Base-by-base conservation (phyloP, 2,888 invertebrate genomes). In the Andrena fulva region DNA sequence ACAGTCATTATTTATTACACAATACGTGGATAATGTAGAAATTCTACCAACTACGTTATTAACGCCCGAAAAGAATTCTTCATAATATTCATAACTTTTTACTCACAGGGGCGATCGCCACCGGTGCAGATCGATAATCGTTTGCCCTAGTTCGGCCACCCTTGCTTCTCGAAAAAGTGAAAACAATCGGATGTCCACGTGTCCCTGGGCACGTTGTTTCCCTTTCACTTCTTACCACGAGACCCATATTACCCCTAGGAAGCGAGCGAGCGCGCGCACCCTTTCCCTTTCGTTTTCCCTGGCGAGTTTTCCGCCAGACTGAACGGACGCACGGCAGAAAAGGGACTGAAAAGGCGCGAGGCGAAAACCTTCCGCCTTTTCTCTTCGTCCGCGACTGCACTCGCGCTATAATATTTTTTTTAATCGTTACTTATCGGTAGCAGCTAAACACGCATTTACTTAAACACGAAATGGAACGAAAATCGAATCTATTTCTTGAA, bases 221-320 rank as follows among this genome's bases (percentile, higher is more conserved):
- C 85, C 84, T 84, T 85, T 85, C 85, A 75, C 84, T 84, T 80
- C 77, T 80, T 76, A 69, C 79, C 73, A 69, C 48, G 76, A 70
- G 73, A 80, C 82, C 78, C 77, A 70, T 70, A 31, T 77, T 68
- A 75, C 66, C 84, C 80, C 74, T 80, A 67, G 80, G 63, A 76
- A 72, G 42, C 75, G 64, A 56, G 10, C 56, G 56, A 56, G 27
- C 27, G 24, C 52, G 52, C 52, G 35, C 80, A 90, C 90, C 90
- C 88, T 86, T 87, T 86, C 88, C 84, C 82, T 87, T 86, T 83
- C 87, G 74, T 70, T 84, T 85, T 72, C 85, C 85, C 66, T 29
- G 63, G 42, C 16, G 72, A 42, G 63, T 77, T 86, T 85, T 85
- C 85, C 85, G 77, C 70, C 20, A 74, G 68, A 64, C 1, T 77